Evolutionary conservation across 2,113 vertebrate species (phyloP).

Genomic region (Vulpes vulpes): DNA sequence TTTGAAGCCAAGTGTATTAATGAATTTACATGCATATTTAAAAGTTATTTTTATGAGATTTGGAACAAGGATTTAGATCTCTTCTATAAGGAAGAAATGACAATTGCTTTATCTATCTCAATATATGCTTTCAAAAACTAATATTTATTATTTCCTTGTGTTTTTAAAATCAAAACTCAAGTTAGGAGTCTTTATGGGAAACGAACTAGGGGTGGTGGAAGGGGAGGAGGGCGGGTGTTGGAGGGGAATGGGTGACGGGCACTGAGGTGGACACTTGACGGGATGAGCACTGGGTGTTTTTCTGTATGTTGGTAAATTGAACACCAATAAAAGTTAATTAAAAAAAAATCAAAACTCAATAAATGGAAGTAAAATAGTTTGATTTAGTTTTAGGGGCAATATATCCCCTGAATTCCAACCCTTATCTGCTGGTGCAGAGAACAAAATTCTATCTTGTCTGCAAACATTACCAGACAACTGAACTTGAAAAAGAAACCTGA

Average conservation of each 20-base stretch:
- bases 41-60: constrained; percentile 5
- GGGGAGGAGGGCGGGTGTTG: too few relatives aligned
- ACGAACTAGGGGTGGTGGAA: too few relatives aligned
- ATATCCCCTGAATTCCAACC: neutral
- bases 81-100: neutral
- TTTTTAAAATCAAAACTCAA: constrained; percentile 38
- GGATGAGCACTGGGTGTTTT: too few relatives aligned
- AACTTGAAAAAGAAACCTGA: neutral
- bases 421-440: neutral
- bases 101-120: neutral
- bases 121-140: constrained; percentile 14
- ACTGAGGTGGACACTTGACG: too few relatives aligned
- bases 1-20: neutral
- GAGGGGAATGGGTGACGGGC: too few relatives aligned
- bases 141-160: neutral
- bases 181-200: too few relatives aligned
- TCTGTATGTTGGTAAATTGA: too few relatives aligned
- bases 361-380: neutral
- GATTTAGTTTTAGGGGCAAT: neutral
- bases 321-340: too few relatives aligned
- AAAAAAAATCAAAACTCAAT: constrained; percentile 30
- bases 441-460: neutral
- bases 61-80: neutral
- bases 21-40: neutral
- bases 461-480: neutral